Percentiles rank a stretch among this genome's conserved stretches.
These are phyloP conservation scores for Hybognathus amarus DNA, from an alignment of 2,797 vertebrate genomes.

Conservation along the genomic window DNA sequence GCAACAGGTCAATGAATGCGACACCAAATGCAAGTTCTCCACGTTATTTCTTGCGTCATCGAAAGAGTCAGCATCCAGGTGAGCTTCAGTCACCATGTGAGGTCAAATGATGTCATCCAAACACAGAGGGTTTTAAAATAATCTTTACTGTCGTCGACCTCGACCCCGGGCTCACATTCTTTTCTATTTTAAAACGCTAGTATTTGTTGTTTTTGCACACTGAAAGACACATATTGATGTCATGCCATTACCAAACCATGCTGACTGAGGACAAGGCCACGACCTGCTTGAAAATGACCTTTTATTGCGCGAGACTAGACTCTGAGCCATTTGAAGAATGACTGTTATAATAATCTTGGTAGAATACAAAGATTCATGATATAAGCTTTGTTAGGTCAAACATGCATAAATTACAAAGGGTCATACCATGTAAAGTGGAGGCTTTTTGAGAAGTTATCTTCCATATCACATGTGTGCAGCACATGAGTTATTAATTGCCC, in stretches of 20 bases:
- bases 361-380: background rate
- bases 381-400: conserved; percentile 5
- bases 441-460: conserved; percentile 11
- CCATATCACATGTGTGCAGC: background rate
- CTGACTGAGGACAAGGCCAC: background rate
- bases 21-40: conserved; percentile 98
- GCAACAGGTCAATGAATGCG: conserved; percentile 95
- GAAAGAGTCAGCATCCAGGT: conserved; percentile 96
- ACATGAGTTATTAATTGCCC: background rate
- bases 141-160: background rate
- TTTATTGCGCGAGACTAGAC: background rate
- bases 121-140: background rate
- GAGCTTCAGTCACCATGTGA: conserved; percentile 51
- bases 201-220: background rate
- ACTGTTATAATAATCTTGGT: background rate
- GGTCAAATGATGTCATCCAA: background rate
- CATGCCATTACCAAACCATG: background rate
- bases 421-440: background rate
- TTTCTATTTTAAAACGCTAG: background rate
- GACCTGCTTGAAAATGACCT: background rate
- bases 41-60: conserved; percentile 96
- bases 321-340: background rate
- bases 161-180: background rate
- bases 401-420: background rate
- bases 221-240: conserved; percentile 1